These are phyloP conservation scores for Monoplex corrugatus DNA, from an alignment of 2,888 invertebrate genomes.

Conservation along the genomic window DNA sequence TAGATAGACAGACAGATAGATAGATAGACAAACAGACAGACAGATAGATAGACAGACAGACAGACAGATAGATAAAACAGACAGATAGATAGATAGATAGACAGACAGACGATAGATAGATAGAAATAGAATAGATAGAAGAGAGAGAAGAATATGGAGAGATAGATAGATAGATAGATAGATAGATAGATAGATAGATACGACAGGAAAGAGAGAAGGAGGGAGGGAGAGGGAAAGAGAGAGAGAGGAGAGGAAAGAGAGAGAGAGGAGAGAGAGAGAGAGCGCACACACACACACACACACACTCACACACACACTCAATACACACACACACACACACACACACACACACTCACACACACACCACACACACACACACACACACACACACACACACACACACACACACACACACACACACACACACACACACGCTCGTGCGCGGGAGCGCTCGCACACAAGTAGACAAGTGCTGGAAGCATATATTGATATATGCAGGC, in stretches of 20 bases:
- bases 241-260: conserved; percentile 16
- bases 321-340: no score
- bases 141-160: not conserved
- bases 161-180: conserved; percentile 14
- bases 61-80: not conserved
- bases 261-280: conserved; percentile 16
- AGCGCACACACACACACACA: no score
- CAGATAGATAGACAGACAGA: conserved; percentile 16
- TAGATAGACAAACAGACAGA: not conserved
- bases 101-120: not conserved
- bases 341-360: no score
- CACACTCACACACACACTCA: no score
- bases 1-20: no score
- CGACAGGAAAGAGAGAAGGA: conserved; percentile 14
- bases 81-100: not conserved
- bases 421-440: no score
- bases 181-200: conserved; percentile 28
- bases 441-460: no score
- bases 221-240: conserved; percentile 21
- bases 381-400: no score
- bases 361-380: no score
- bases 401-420: no score
- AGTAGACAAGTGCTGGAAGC: no score
- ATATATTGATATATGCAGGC: no score
- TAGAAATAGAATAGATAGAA: not conserved